Conservation (phyloP, 2,113 vertebrate genomes). For the Pongo abelii region DNA sequence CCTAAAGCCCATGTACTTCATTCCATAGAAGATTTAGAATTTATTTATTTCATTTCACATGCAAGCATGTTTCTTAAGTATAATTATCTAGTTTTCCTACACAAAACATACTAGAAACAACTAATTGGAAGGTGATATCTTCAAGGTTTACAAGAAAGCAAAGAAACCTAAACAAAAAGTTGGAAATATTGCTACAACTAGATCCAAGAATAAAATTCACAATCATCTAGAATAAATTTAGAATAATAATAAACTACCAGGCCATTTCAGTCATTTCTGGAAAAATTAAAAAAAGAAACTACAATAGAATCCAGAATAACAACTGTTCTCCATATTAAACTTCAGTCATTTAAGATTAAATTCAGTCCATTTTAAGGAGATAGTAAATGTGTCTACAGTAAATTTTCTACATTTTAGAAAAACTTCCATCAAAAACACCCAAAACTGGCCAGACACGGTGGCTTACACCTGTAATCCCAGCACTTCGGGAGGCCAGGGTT, state of each 20-base stretch:
- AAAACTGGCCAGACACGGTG: neutral
- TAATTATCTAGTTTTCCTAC: neutral
- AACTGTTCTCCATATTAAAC: neutral
- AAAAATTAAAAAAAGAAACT: conserved; percentile 15
- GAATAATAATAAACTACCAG: neutral
- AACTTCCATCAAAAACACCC: neutral
- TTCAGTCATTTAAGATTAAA: conserved; percentile 28
- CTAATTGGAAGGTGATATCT: neutral
- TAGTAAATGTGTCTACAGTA: neutral
- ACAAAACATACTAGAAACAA: neutral
- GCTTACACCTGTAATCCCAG: neutral
- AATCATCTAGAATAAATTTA: neutral
- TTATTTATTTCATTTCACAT: neutral
- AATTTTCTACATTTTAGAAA: neutral
- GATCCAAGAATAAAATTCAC: conserved; percentile 15
- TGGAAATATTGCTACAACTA: conserved; percentile 13
- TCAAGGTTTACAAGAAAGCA: conserved; percentile 17
- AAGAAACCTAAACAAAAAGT: neutral
- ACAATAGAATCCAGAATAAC: neutral
- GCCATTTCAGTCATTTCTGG: neutral
- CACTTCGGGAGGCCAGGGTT: neutral
- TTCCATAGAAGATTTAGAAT: neutral
- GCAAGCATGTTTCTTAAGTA: neutral
- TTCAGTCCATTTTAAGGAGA: neutral
- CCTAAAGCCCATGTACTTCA: neutral